Evolutionary conservation across 2,888 invertebrate genomes (phyloP).

Genomic region (Vandiemenella viatica): DNA sequence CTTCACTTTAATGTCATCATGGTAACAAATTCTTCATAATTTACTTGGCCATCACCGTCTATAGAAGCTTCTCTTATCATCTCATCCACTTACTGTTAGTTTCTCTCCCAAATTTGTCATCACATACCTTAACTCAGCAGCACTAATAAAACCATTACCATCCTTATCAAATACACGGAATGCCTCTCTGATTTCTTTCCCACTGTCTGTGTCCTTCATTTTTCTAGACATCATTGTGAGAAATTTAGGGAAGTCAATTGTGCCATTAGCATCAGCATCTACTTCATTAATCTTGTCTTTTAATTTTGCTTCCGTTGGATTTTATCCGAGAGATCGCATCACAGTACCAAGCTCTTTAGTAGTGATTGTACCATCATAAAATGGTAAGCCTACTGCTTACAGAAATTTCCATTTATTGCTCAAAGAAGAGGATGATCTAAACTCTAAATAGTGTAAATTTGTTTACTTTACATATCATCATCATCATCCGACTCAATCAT

Average conservation of each 20-base stretch:
- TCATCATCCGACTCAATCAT: too few species aligned
- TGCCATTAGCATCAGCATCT: slow-evolving; percentile 94
- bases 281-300: slow-evolving; percentile 99
- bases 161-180: slow-evolving; percentile 99
- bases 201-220: slow-evolving; percentile 99
- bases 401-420: too few species aligned
- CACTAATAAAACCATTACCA: slow-evolving; percentile 97
- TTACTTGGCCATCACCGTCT: slow-evolving; percentile 97
- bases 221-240: slow-evolving; percentile 99
- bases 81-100: slow-evolving; percentile 97
- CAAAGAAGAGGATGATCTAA: too few species aligned
- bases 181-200: slow-evolving; percentile 98
- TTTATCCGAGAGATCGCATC: slow-evolving; percentile 96
- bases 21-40: too few species aligned
- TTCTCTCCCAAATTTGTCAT: slow-evolving; percentile 99
- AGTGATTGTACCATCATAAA: slow-evolving; percentile 97
- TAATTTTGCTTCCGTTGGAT: slow-evolving; percentile 97
- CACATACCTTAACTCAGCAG: slow-evolving; percentile 95
- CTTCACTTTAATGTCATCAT: too few species aligned
- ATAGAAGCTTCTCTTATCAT: slow-evolving; percentile 99
- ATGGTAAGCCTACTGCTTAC: too few species aligned
- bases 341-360: slow-evolving; percentile 99
- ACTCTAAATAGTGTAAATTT: too few species aligned
- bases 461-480: too few species aligned
- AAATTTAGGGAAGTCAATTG: slow-evolving; percentile 99